These are phyloP conservation scores for Chrysaora quinquecirrha DNA, from an alignment of 30 jellyfish, hydroid and myxozoan species.

Conservation along the genomic window DNA sequence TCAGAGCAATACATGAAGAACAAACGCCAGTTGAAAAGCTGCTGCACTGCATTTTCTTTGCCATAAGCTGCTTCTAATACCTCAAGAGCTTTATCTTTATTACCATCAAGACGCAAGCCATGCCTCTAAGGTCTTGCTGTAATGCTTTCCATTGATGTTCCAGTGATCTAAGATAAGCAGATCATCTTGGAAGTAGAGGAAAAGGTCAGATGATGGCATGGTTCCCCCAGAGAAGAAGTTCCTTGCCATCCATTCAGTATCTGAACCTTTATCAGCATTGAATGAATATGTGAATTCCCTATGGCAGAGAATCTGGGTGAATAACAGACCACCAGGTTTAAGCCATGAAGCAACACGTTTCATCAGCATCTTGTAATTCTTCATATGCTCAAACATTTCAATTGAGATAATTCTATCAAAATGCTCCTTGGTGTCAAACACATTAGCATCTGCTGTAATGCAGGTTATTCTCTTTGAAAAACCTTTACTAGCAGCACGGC, in stretches of 20 bases:
- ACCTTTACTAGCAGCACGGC: constrained; percentile 59
- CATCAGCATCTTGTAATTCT: constrained; percentile 77
- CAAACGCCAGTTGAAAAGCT: constrained; percentile 82
- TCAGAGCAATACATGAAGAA: constrained; percentile 78
- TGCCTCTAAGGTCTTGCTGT: constrained; percentile 78
- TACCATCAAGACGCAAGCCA: constrained; percentile 80
- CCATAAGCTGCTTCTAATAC: constrained; percentile 67
- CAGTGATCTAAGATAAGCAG: constrained; percentile 69
- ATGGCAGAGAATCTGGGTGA: constrained; percentile 82
- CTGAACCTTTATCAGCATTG: constrained; percentile 59
- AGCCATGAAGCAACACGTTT: constrained; percentile 79
- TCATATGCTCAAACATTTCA: constrained; percentile 97
- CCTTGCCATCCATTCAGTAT: constrained; percentile 86
- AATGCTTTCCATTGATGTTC: constrained; percentile 84
- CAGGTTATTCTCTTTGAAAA: constrained; percentile 50
- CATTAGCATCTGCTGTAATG: constrained; percentile 89
- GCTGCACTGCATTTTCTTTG: constrained; percentile 63
- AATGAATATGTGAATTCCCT: constrained; percentile 70
- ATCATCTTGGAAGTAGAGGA: constrained; percentile 82
- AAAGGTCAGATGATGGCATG: constrained; percentile 82
- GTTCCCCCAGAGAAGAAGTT: constrained; percentile 85
- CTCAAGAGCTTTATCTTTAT: constrained; percentile 49
- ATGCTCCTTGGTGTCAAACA: constrained; percentile 58
- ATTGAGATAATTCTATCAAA: constrained; percentile 85
- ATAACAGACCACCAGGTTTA: constrained; percentile 74